A percentile compares a stretch with the other conserved stretches of the same genome.
These are phyloP conservation scores for Lophura nycthemera DNA, from an alignment of 2,113 vertebrate genomes.

Conservation along the genomic window DNA sequence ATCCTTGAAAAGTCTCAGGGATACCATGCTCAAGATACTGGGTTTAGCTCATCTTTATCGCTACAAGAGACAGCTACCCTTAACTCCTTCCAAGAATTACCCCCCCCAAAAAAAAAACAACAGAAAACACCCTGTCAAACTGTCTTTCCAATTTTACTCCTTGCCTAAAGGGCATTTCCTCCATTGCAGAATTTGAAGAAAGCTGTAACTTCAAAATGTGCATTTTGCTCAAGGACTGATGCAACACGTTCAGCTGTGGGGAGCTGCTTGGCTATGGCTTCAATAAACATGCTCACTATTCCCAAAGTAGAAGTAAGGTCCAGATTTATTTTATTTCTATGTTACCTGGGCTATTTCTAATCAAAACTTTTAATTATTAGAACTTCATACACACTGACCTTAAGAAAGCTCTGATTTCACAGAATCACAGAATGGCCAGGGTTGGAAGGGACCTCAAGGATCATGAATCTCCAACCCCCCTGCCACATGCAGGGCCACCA, in stretches of 20 bases:
- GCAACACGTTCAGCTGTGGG: not conserved
- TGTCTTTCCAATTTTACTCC: not conserved
- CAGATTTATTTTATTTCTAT: not conserved
- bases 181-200: not conserved
- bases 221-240: not conserved
- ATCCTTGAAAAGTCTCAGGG: not conserved
- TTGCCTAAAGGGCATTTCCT: not conserved
- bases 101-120: not conserved
- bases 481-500: no score
- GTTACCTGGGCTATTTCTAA: not conserved
- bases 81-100: not conserved
- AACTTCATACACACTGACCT: not conserved
- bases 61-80: not conserved
- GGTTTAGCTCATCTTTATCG: conserved; percentile 6
- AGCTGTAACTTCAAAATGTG: not conserved
- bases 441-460: no score
- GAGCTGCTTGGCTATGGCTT: not conserved
- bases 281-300: not conserved
- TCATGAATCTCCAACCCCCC: no score
- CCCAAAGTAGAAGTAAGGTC: not conserved
- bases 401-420: not conserved
- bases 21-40: not conserved
- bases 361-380: not conserved
- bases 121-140: not conserved
- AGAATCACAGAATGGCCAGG: no score